Base-by-base conservation (phyloP, 35 echinoderm and acorn worm species). In the Strongylocentrotus purpuratus region DNA sequence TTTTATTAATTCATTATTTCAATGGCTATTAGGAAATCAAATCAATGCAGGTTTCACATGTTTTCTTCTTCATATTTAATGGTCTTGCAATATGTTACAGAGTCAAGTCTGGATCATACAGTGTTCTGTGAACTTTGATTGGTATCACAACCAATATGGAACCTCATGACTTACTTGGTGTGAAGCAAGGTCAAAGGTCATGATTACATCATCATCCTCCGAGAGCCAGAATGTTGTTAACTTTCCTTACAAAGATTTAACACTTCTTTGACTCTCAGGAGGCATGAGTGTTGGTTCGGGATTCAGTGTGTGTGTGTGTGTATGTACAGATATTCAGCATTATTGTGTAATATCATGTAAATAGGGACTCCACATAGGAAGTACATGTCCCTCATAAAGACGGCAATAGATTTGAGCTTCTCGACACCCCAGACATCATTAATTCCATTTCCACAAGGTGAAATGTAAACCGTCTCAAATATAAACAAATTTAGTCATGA, bases 251-350 rank as follows among this genome's bases (percentile, higher is more conserved):
- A 78, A 8, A 28, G 22, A 78, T 22, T 8, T 78, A 78, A 78
- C 28, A 6, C 18, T 2, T 5, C 15, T 78, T 0, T 78, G 65
- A 8, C 20, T 78, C 65, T 78, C 22, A 28, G 20, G 25, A n/a
- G 28, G 25, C 25, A 28, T 7, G 20, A 28, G 28, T 22, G 28
- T 28, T 78, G 65, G 22, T 78, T 7, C 7, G 4, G 95, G 95
- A 45, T 94, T 78, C 85, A 95, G 85, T 95, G 35, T 25, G 6
- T 45, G 86, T 87, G 70, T 45, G 61, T 78, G 65, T 78, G 61
- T 78, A 8, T 78, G 65, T 78, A 78, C 65, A 78, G 65, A 78
- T 28, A 78, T 78, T 78, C 65, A 70, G 25, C 65, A 78, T 22
- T 78, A 78, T 28, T 78, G 0, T 78, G 18, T 78, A 55, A 55